A percentile compares a stretch with the other conserved stretches of the same genome.
These are phyloP conservation scores for Tiliacea aurago DNA, from an alignment of 2,888 invertebrate genomes.

Conservation along the genomic window DNA sequence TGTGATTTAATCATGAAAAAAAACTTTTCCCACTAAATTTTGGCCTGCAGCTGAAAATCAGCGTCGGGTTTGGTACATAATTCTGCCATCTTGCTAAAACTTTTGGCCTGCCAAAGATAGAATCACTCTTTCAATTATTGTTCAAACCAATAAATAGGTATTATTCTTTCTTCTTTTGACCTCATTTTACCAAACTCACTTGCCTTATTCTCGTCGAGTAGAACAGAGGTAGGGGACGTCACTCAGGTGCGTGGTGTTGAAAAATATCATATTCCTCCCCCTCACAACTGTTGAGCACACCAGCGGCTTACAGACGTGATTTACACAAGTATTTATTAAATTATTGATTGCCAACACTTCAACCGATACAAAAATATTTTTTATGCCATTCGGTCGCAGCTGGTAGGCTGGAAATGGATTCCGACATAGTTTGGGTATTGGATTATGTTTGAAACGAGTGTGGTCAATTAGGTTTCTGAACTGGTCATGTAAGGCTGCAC, in stretches of 20 bases:
- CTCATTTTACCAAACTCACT: not conserved
- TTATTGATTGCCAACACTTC: slow-evolving; percentile 50
- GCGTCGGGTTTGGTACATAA: too few species aligned
- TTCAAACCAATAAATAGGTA: too few species aligned
- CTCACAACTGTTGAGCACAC: slow-evolving; percentile 42
- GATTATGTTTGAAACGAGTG: slow-evolving; percentile 8
- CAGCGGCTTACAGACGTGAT: slow-evolving; percentile 48
- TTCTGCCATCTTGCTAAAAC: too few species aligned
- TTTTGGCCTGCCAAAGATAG: too few species aligned
- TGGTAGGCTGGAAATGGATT: not conserved
- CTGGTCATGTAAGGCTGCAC: not conserved
- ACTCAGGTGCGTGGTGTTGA: slow-evolving; percentile 62
- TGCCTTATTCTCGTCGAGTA: not conserved
- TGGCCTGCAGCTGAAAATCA: too few species aligned
- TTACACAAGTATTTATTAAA: slow-evolving; percentile 59
- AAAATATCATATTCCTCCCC: slow-evolving; percentile 64
- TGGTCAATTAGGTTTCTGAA: slow-evolving; percentile 20
- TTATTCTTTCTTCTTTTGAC: too few species aligned
- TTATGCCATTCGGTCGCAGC: slow-evolving; percentile 23
- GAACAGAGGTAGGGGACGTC: slow-evolving; percentile 34
- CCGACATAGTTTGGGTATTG: slow-evolving; percentile 7
- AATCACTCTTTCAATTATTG: too few species aligned
- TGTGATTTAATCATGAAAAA: too few species aligned
- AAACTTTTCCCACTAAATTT: too few species aligned
- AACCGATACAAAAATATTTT: slow-evolving; percentile 29